Conservation (phyloP, 2,113 vertebrate genomes). For the Aldabrachelys gigantea region DNA sequence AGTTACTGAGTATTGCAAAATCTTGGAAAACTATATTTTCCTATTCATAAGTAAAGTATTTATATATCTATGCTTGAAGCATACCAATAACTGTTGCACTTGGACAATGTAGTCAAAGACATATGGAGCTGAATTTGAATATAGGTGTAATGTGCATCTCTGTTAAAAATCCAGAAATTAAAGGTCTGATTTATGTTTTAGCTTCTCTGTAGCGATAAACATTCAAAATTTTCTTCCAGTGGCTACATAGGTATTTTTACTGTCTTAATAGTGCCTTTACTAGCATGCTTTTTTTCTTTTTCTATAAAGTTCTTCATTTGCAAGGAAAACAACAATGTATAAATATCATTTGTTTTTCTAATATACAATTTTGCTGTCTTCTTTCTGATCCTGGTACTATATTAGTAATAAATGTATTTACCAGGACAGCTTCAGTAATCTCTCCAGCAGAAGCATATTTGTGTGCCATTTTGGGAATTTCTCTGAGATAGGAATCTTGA, state of each 20-base stretch:
- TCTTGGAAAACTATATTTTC: background rate
- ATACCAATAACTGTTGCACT: constrained; percentile 64
- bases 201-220: constrained; percentile 18
- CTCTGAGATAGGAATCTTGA: constrained; percentile 93
- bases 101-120: background rate
- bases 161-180: constrained; percentile 22
- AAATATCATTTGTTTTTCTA: background rate
- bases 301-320: constrained; percentile 52
- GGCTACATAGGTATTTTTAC: constrained; percentile 26
- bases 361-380: constrained; percentile 43
- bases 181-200: constrained; percentile 37
- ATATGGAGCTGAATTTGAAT: constrained; percentile 28
- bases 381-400: constrained; percentile 62
- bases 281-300: constrained; percentile 23
- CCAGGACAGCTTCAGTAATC: constrained; percentile 89
- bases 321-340: constrained; percentile 57
- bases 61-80: background rate
- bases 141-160: background rate
- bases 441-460: constrained; percentile 89
- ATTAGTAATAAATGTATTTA: constrained; percentile 81
- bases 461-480: constrained; percentile 94
- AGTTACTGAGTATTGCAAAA: background rate
- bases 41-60: background rate
- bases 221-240: background rate
- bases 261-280: constrained; percentile 36